Conservation (phyloP, 2,888 invertebrate genomes). For the Griposia aprilina region DNA sequence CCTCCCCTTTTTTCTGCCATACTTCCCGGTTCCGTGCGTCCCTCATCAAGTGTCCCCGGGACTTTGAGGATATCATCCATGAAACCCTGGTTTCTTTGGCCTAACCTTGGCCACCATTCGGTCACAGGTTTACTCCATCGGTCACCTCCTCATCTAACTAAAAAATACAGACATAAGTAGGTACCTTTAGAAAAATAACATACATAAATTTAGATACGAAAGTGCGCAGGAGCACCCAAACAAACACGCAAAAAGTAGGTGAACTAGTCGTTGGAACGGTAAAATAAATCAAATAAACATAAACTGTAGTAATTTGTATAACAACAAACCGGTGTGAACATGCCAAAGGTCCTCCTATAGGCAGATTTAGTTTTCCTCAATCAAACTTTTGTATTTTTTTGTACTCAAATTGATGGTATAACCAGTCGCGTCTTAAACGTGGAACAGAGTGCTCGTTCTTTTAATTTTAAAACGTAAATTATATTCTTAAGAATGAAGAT, state of each 20-base stretch:
- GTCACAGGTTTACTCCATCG: too few species aligned
- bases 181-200: neutral
- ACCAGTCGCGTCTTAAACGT: constrained; percentile 74
- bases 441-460: constrained; percentile 57
- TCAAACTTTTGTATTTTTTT: constrained; percentile 67
- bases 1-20: too few species aligned
- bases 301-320: constrained; percentile 37
- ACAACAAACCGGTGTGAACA: constrained; percentile 59
- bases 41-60: too few species aligned
- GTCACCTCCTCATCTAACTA: too few species aligned
- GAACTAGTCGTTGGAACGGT: constrained; percentile 40
- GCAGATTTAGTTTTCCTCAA: constrained; percentile 69
- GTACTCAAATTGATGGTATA: constrained; percentile 60
- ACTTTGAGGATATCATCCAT: too few species aligned
- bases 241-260: constrained; percentile 46
- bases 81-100: too few species aligned
- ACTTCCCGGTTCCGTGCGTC: too few species aligned
- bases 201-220: constrained; percentile 8
- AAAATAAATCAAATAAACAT: constrained; percentile 49
- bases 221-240: constrained; percentile 31
- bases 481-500: constrained; percentile 40
- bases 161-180: too few species aligned
- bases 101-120: too few species aligned
- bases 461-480: constrained; percentile 5
- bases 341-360: constrained; percentile 20